Percentiles rank a stretch among this genome's conserved stretches.
Evolutionary conservation across 2,888 invertebrate genomes (phyloP).

Genomic region (Gortyna flavago): DNA sequence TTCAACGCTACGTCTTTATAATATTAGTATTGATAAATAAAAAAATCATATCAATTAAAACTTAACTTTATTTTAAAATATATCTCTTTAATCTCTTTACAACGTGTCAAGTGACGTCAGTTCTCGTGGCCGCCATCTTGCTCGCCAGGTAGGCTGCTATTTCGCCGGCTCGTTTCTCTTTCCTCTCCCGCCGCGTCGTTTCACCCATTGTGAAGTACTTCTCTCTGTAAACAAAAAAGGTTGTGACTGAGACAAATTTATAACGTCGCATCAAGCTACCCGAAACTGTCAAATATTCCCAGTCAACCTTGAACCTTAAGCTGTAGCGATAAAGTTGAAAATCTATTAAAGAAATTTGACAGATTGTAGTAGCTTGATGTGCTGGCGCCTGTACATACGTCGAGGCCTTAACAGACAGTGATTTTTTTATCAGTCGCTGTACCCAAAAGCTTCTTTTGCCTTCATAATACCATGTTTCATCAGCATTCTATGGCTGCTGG

Average conservation of each 20-base stretch:
- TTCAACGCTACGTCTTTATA: not conserved
- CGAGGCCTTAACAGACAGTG: no score
- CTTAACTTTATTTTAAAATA: conserved; percentile 40
- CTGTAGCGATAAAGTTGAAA: no score
- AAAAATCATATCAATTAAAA: conserved; percentile 16
- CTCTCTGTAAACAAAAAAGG: conserved; percentile 80
- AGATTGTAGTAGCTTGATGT: no score
- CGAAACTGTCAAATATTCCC: no score
- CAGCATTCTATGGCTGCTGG: no score
- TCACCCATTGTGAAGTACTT: conserved; percentile 93
- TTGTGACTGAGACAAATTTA: not conserved
- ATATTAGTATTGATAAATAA: not conserved
- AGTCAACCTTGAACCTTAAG: no score
- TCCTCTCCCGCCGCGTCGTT: conserved; percentile 91
- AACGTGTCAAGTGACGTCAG: conserved; percentile 52
- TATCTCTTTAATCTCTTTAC: not conserved
- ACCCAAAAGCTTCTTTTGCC: no score
- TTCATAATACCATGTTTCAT: no score
- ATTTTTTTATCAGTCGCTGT: no score
- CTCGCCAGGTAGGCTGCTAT: conserved; percentile 74
- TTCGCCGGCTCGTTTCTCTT: conserved; percentile 80
- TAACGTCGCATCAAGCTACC: no score
- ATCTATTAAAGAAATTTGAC: no score
- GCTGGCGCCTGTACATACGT: no score
- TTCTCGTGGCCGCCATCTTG: conserved; percentile 61